A percentile compares a stretch with the other conserved stretches of the same genome.
phyloP scores from a whole-genome alignment of 2,797 vertebrate species.

The Clamator glandarius region DNA sequence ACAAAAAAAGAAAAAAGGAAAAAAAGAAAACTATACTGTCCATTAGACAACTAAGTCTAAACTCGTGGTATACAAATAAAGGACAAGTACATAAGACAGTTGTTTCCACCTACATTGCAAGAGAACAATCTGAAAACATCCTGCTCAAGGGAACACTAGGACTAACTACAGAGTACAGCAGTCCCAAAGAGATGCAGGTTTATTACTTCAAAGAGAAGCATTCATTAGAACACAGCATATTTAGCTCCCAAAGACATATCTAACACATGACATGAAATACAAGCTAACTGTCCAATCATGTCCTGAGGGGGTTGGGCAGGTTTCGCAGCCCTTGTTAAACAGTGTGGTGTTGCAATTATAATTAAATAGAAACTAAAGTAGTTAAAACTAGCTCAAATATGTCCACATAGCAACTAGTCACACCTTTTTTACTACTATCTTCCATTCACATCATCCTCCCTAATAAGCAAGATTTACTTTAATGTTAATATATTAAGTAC shows the following conservation, averaged over 20 bases:
- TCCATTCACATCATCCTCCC: background rate
- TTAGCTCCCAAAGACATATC: background rate
- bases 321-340: background rate
- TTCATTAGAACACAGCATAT: accelerated
- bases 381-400: background rate
- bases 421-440: background rate
- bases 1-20: background rate
- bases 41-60: background rate
- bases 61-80: background rate
- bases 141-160: background rate
- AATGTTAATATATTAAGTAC: background rate
- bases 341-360: background rate
- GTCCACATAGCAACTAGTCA: background rate
- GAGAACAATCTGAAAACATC: background rate
- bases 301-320: background rate
- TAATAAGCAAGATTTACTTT: background rate
- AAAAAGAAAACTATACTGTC: accelerated
- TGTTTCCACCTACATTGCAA: background rate
- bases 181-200: background rate
- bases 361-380: background rate
- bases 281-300: background rate
- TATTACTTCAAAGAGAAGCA: background rate
- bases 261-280: accelerated
- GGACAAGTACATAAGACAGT: accelerated
- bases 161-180: background rate